These are phyloP conservation scores for Cabera pusaria DNA, from an alignment of 2,888 invertebrate genomes.

Conservation along the genomic window DNA sequence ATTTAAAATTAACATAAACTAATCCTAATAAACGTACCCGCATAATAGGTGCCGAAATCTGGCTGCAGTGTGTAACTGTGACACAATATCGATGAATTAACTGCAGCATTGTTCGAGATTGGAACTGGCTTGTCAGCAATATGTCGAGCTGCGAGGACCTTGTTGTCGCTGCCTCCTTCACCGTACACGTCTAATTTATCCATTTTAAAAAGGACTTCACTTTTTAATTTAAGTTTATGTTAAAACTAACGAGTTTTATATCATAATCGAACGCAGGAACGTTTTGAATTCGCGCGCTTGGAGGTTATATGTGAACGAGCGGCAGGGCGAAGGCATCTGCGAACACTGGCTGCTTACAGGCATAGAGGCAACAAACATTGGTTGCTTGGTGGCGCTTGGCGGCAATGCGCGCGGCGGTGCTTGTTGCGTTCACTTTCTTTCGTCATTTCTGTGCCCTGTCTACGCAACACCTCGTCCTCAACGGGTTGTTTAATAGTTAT, in stretches of 20 bases:
- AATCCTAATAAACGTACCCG: constrained; percentile 51
- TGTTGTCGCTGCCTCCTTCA: constrained; percentile 49
- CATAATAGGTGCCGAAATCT: constrained; percentile 61
- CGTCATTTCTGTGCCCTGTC: constrained; percentile 62
- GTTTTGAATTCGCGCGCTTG: constrained; percentile 39
- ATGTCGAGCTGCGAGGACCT: constrained; percentile 57
- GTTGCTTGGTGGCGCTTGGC: too few relatives aligned
- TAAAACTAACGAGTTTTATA: constrained; percentile 12
- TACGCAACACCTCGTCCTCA: constrained; percentile 55
- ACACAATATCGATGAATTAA: constrained; percentile 68
- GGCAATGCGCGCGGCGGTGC: constrained; percentile 22
- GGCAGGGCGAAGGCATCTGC: constrained; percentile 40
- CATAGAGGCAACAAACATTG: too few relatives aligned
- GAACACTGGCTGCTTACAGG: constrained; percentile 48
- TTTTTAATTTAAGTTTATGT: constrained; percentile 6
- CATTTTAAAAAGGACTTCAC: constrained; percentile 15
- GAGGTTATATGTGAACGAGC: constrained; percentile 32
- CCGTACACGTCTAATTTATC: constrained; percentile 59
- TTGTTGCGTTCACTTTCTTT: constrained; percentile 78
- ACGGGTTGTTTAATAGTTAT: constrained; percentile 16
- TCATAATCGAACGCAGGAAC: not conserved
- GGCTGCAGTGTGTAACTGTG: constrained; percentile 64
- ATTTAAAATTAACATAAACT: too few relatives aligned
- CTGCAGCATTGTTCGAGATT: constrained; percentile 50
- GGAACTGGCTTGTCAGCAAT: constrained; percentile 53